phyloP scores from a whole-genome alignment of 1,140 invertebrate genomes.

The Acromyrmex heyeri region DNA sequence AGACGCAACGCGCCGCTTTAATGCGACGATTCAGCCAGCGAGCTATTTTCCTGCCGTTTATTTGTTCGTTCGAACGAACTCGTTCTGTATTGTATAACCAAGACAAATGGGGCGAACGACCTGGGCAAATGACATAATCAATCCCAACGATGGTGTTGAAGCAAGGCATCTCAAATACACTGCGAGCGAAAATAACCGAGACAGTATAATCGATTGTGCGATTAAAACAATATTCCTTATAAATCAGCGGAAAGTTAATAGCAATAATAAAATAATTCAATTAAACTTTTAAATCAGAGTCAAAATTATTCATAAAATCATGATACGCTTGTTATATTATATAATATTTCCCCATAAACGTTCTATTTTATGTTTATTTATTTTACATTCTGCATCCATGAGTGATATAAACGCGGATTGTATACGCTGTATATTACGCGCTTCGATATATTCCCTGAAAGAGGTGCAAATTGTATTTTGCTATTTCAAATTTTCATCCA shows the following conservation, averaged over 20 bases:
- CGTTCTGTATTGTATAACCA: slow-evolving; percentile 9
- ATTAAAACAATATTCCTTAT: background rate
- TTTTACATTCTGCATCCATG: background rate
- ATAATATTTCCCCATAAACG: background rate
- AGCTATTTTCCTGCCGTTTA: slow-evolving; percentile 43
- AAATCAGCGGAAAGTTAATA: background rate
- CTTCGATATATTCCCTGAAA: background rate
- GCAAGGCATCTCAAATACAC: background rate
- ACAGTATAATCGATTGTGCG: slow-evolving; percentile 13
- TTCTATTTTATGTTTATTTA: background rate
- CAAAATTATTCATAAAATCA: background rate
- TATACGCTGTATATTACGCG: background rate
- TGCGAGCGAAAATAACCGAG: slow-evolving; percentile 9
- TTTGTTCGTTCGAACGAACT: slow-evolving; percentile 33
- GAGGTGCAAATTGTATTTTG: slow-evolving; percentile 2
- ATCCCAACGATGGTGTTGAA: slow-evolving; percentile 29
- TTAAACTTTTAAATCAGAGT: background rate
- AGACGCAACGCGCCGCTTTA: slow-evolving; percentile 46
- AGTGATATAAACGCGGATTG: background rate
- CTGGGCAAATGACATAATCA: slow-evolving; percentile 51
- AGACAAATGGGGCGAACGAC: slow-evolving; percentile 36
- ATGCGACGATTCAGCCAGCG: slow-evolving; percentile 32
- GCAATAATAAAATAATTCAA: background rate
- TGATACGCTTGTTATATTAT: background rate
- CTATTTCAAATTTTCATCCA: slow-evolving; percentile 10